Evolutionary conservation across 2,797 vertebrate genomes (phyloP).

Genomic region (Scolopax bukidnonensis): DNA sequence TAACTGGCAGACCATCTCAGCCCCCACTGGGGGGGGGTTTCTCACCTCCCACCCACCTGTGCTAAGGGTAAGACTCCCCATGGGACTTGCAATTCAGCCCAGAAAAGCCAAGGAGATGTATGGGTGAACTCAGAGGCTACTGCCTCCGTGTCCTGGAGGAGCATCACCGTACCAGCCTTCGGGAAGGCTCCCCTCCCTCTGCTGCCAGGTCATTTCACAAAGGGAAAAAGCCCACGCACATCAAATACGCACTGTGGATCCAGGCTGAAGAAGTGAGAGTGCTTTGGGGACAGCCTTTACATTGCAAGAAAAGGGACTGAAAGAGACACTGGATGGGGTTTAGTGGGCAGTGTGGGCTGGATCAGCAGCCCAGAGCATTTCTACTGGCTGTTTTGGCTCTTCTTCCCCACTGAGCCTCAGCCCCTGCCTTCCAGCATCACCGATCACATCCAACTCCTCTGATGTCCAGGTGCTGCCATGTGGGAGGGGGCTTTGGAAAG

Average conservation of each 20-base stretch:
- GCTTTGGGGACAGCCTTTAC: background rate
- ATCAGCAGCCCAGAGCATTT: background rate
- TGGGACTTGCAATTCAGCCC: background rate
- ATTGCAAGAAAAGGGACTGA: background rate
- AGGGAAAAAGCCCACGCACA: background rate
- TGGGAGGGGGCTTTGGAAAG: background rate
- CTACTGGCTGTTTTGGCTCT: background rate
- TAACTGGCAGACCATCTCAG: background rate
- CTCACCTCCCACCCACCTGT: background rate
- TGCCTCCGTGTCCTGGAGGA: background rate
- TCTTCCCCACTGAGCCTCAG: background rate
- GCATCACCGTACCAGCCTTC: fast-evolving
- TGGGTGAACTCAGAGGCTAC: background rate
- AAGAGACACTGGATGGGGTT: background rate
- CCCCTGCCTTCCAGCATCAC: background rate
- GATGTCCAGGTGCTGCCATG: background rate
- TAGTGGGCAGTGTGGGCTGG: background rate
- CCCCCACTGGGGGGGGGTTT: fast-evolving
- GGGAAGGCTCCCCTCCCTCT: background rate
- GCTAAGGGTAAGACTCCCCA: background rate
- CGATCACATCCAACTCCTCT: background rate
- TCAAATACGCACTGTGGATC: background rate
- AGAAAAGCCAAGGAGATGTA: background rate
- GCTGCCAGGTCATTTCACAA: background rate
- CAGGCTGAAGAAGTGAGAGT: background rate